phyloP scores from a whole-genome alignment of 2,113 vertebrate genomes.

The Saccopteryx bilineata region DNA sequence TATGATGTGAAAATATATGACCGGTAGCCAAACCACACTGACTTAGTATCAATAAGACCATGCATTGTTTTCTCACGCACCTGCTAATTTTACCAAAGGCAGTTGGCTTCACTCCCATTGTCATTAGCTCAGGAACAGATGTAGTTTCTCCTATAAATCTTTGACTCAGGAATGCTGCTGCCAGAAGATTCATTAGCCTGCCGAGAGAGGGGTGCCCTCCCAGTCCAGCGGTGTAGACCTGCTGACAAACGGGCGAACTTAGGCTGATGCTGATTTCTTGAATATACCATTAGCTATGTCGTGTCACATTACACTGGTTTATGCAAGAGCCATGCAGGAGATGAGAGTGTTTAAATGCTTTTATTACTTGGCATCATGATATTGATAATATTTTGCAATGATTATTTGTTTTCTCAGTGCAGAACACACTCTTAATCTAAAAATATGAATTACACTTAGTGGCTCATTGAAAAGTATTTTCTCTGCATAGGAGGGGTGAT shows the following conservation, averaged over 20 bases:
- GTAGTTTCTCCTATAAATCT: not conserved
- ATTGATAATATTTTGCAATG: not conserved
- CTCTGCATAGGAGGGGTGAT: not conserved
- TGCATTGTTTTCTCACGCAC: not conserved
- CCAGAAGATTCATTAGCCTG: not conserved
- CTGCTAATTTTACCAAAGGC: not conserved
- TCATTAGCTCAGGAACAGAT: not conserved
- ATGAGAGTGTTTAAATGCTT: not conserved
- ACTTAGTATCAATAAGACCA: not conserved
- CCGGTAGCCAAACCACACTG: not conserved
- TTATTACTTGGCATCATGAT: not conserved
- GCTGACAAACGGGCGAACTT: not conserved
- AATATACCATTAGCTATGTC: not conserved
- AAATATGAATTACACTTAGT: slow-evolving; percentile 45
- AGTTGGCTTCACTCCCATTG: not conserved
- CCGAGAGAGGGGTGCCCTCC: not conserved
- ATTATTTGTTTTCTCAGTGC: slow-evolving; percentile 26
- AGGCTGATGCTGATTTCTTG: not conserved
- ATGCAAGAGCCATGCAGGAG: not conserved
- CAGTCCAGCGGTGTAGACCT: not conserved
- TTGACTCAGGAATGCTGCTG: not conserved
- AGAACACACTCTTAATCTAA: slow-evolving; percentile 54
- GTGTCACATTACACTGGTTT: not conserved
- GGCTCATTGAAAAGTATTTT: slow-evolving; percentile 47
- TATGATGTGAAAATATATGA: not conserved